phyloP scores from a whole-genome alignment of 1,140 invertebrate species.

The Cydia amplana region DNA sequence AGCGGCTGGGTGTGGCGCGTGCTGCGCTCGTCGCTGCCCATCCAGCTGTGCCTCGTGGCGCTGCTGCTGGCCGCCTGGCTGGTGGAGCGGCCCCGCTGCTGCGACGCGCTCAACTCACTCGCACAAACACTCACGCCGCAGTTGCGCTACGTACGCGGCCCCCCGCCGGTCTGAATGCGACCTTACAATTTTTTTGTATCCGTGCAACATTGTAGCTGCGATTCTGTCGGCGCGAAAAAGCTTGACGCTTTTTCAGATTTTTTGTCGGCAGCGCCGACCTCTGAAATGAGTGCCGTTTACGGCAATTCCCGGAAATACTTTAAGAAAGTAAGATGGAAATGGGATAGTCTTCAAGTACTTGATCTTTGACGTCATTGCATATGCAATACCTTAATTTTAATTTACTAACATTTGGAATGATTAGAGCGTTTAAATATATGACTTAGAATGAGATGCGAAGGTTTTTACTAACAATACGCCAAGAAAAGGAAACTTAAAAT shows the following conservation, averaged over 20 bases:
- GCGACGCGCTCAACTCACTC: conserved; percentile 91
- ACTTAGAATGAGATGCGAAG: conserved; percentile 33
- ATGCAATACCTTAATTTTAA: conserved; percentile 40
- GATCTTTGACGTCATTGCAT: conserved; percentile 37
- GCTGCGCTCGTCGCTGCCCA: conserved; percentile 87
- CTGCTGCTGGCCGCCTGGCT: conserved; percentile 90
- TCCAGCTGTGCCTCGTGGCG: conserved; percentile 90
- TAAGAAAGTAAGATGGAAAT: neutral
- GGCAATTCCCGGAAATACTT: conserved; percentile 17
- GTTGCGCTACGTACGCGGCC: conserved; percentile 90
- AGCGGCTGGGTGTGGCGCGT: conserved; percentile 87
- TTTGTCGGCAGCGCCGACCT: neutral
- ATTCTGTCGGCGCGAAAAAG: conserved; percentile 5
- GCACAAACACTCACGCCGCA: conserved; percentile 90
- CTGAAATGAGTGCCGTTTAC: neutral
- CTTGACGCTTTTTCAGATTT: neutral
- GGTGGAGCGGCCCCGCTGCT: conserved; percentile 89
- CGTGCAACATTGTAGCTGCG: neutral
- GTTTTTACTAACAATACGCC: conserved; percentile 43
- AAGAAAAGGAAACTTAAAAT: conserved; percentile 8
- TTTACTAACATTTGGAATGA: conserved; percentile 27
- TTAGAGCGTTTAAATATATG: conserved; percentile 35
- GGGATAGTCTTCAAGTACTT: neutral
- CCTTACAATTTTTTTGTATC: conserved; percentile 32
- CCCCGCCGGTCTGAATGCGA: conserved; percentile 87